Evolutionary conservation across 1,140 invertebrate species (phyloP).

Genomic region (Drosophila pachea): DNA sequence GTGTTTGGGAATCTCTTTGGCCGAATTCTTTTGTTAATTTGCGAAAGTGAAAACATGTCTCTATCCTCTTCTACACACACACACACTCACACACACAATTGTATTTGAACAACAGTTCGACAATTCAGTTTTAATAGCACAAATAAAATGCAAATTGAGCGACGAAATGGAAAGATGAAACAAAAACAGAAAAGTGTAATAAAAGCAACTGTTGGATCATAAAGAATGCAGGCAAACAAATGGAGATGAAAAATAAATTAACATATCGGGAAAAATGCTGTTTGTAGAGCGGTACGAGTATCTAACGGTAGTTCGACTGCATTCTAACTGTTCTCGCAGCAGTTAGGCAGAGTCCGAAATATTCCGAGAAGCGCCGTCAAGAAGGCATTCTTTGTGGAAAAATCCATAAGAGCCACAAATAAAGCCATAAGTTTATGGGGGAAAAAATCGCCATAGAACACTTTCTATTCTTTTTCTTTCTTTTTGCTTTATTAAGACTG

Average conservation of each 20-base stretch:
- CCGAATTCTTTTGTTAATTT: conserved; percentile 59
- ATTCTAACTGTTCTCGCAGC: conserved; percentile 42
- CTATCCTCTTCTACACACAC: conserved; percentile 25
- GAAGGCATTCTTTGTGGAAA: not conserved
- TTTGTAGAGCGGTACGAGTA: conserved; percentile 24
- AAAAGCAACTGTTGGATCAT: conserved; percentile 44
- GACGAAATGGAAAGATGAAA: conserved; percentile 9
- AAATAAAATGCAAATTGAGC: conserved; percentile 39
- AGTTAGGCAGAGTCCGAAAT: conserved; percentile 1
- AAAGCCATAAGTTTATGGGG: not conserved
- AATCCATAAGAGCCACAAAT: conserved; percentile 2
- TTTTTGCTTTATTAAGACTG: not conserved
- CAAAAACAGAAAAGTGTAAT: not conserved
- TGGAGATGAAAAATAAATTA: conserved; percentile 25
- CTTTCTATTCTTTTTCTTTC: not conserved
- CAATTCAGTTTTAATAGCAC: conserved; percentile 24
- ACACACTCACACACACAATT: not conserved
- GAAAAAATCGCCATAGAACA: conserved; percentile 8
- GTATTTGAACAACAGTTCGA: too few species aligned
- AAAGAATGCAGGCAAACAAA: conserved; percentile 13
- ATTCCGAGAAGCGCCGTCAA: conserved; percentile 18
- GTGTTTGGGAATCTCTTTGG: conserved; percentile 12
- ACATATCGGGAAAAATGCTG: conserved; percentile 24
- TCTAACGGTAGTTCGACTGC: conserved; percentile 34
- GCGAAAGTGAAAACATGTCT: conserved; percentile 68